Base-by-base conservation (phyloP, 92 coral and sea anemone species). In the Porites evermanni region DNA sequence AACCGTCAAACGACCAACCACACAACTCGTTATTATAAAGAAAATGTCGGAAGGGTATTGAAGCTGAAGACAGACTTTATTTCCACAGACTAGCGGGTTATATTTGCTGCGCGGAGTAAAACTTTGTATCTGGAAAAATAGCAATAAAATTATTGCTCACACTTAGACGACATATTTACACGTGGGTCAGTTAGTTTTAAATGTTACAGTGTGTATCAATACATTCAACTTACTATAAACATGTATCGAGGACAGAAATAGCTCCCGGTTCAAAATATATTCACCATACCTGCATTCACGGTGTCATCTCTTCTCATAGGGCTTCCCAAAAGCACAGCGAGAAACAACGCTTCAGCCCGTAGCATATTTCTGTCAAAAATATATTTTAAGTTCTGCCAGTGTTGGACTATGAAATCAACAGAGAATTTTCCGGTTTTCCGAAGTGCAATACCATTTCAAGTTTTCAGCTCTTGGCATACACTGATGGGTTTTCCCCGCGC, bases 301-400 rank as follows among this genome's bases (percentile, higher is more conserved):
- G 67, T 10, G 50, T 47, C 64, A 11, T 53, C n/a, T 18, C 66
- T 64, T 12, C 29, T 52, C 51, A 51, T 29, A 52, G 24, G 12
- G 64, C 80, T 72, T 65, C 74, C 72, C 74, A 83, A 66, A 64
- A 83, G 79, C n/a, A 64, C 87, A 73, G 63, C 21, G 53, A 61
- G 10, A 73, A 83, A 17, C 72, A 83, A 20, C 5, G 29, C 24
- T 47, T 72, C 73, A 23, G 14, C 29, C 47, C 47, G 47, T 53
- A 74, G 65, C 87, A 83, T 83, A 74, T 74, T 83, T 66, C 54
- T 23, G 11, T 38, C 47, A 38, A 38, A 38, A 44, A 60, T 83
- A 73, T 47, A 72, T 83, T 8, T 70, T 56, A 61, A 54, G 78
- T 19, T 58, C 64, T 61, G 70, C 63, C 67, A 77, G 29, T 16